Base-by-base conservation (phyloP, 2,888 invertebrate genomes). In the Sericinus montela region DNA sequence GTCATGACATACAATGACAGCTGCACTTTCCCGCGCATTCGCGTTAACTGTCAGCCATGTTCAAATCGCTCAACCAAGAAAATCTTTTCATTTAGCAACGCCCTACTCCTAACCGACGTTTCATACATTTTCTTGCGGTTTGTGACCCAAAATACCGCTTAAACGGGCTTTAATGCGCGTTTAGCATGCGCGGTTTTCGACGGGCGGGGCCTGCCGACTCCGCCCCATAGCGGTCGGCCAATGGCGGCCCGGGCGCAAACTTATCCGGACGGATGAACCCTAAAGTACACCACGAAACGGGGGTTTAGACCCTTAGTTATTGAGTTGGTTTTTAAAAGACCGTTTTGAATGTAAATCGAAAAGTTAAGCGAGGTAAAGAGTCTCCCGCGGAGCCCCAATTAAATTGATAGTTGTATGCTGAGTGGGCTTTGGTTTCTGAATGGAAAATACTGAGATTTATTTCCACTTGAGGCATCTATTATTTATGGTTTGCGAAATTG, bases 341-440 rank as follows among this genome's bases (percentile, higher is more conserved):
- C 86, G 84, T 82, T 87, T 87, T 87, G 86, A 86, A 86, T 87
- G 83, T 87, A 88, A 87, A 88, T 87, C 83, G 86, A 82, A 88
- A 88, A 87, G 86, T 87, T 88, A 86, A 77, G 78, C 79, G 78
- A 67, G 74, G 80, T 79, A 79, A 85, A 87, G 83, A 79, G 85
- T 75, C 72, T 74, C 73, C 77, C 71, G 75, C 68, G 68, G 79
- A 73, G 65, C 74, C 72, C 86, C 87, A 87, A 88, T 87, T 88
- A 86, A 75, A 86, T 82, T 83, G 80, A 82, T 85, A 85, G 82
- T 80, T 76, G 70, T 65, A 61, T 53, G 67, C 65, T 56, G 67
- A 73, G 74, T 58, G 67, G 62, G 53, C 39, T 39, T 41, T 36
- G 44, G 51, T 37, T 49, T 52, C 37, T 56, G 53, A 55, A 54